Evolutionary conservation across 1,140 invertebrate species (phyloP), one percentile per base, ranked within the genome.

Genomic region (Brachionus asplanchnoidis): DNA sequence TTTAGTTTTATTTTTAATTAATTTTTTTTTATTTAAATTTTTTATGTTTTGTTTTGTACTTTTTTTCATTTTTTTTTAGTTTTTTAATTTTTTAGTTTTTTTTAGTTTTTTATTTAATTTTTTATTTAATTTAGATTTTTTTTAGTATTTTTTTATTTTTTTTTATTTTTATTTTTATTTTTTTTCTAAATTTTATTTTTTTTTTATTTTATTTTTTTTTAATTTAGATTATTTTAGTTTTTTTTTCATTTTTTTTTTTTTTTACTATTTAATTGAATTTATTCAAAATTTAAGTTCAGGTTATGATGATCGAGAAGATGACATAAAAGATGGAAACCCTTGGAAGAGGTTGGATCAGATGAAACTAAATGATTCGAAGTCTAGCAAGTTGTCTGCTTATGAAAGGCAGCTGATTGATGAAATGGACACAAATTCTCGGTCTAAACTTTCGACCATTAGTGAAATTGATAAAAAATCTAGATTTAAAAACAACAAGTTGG

Each of bases 351-450:
- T 82, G 2, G 53, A 60, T 40, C 50, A 68, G 9, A 40, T 82
- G 53, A 42, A 28, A n/a, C 11, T 65, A 8, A 60, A 66, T 23
- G 65, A 68, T 14, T 60, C n/a, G 17, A 32, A 50, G 36, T 12
- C 53, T 36, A 32, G 3, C 60, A 60, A 68, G 32, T 6, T 82
- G 12, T 44, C 79, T 3, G 50, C 79, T 40, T 82, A 82, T 28
- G 79, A 82, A 20, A 40, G 79, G n/a, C 79, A 82, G 26, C 46
- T 82, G 53, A 65, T 82, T 44, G 79, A 82, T 23, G 79, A 82
- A 40, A 82, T 82, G 79, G 79, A 60, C 32, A 28, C 78, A 0
- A 28, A 12, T 26, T 46, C 79, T 6, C 20, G 32, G 3, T 65
- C 50, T 1, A 42, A 56, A 2, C 17, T 82, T n/a, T 40, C 79